Evolutionary conservation across 2,113 vertebrate genomes (phyloP).

Genomic region (Podarcis raffonei): DNA sequence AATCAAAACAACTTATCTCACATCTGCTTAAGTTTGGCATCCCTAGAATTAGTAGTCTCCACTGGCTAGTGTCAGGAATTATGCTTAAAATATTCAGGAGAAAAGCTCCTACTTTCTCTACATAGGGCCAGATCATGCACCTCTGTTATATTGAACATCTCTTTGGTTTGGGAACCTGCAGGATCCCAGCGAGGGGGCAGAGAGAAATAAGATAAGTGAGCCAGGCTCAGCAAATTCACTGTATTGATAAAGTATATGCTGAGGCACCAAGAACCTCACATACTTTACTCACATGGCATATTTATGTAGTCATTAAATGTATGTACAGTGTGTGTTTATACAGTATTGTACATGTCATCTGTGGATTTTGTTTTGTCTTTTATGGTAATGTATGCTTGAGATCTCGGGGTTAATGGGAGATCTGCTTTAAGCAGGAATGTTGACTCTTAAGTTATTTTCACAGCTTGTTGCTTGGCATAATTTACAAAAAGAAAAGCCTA

Average conservation of each 20-base stretch:
- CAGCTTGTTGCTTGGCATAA: slow-evolving; percentile 24
- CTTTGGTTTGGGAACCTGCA: neutral
- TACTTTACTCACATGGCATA: neutral
- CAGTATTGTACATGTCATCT: neutral
- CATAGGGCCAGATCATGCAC: neutral
- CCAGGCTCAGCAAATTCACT: too few species aligned
- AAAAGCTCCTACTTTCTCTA: neutral
- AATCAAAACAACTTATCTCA: slow-evolving; percentile 28
- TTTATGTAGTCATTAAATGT: neutral
- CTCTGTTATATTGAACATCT: too few species aligned
- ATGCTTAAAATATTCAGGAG: neutral
- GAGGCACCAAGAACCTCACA: neutral
- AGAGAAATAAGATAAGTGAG: too few species aligned
- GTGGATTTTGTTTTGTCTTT: slow-evolving; percentile 18
- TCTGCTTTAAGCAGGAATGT: neutral
- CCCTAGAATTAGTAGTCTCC: slow-evolving; percentile 1
- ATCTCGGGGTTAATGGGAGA: neutral
- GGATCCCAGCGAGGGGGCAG: too few species aligned
- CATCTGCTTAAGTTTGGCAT: neutral
- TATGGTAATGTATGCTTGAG: neutral
- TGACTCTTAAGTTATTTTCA: slow-evolving; percentile 29
- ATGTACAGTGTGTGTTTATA: neutral
- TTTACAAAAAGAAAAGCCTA: slow-evolving; percentile 19
- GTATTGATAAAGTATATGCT: neutral
- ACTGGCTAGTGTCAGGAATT: slow-evolving; percentile 27